Conservation (phyloP, 1,140 invertebrate genomes). For the Drosophila novamexicana region DNA sequence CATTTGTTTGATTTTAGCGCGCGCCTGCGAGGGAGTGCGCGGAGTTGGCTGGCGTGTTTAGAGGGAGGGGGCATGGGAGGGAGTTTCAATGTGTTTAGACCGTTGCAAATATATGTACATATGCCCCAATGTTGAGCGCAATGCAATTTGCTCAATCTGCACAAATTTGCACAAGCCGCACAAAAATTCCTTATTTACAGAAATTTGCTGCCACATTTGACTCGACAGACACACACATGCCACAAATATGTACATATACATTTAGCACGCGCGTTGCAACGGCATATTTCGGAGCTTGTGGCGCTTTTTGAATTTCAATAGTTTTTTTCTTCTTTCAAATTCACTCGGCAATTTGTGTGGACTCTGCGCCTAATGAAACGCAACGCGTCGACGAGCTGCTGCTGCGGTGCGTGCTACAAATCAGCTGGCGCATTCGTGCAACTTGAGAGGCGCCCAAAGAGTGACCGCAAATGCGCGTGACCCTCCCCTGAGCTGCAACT, state of each 20-base stretch:
- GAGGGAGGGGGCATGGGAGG: not conserved
- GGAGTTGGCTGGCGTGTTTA: too few species aligned
- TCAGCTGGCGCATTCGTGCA: constrained; percentile 16
- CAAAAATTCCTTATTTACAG: constrained; percentile 49
- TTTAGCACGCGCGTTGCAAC: not conserved
- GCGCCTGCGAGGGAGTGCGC: not conserved
- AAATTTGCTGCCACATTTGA: constrained; percentile 38
- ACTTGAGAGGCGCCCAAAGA: constrained; percentile 17
- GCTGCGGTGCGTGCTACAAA: too few species aligned
- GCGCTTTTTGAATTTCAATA: constrained; percentile 3
- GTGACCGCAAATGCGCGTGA: constrained; percentile 14
- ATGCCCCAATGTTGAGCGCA: constrained; percentile 8
- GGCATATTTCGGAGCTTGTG: not conserved
- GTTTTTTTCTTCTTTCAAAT: not conserved
- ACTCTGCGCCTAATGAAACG: not conserved
- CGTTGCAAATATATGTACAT: not conserved
- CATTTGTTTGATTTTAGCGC: constrained; percentile 69
- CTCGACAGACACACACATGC: not conserved
- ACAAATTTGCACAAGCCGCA: constrained; percentile 75
- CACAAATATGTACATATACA: not conserved
- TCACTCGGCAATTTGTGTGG: not conserved
- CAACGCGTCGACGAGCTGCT: not conserved
- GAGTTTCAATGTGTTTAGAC: not conserved
- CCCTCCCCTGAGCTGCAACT: not conserved
- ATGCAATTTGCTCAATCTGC: constrained; percentile 73